Conservation (phyloP, 2,113 vertebrate genomes). For the Ellobius talpinus region DNA sequence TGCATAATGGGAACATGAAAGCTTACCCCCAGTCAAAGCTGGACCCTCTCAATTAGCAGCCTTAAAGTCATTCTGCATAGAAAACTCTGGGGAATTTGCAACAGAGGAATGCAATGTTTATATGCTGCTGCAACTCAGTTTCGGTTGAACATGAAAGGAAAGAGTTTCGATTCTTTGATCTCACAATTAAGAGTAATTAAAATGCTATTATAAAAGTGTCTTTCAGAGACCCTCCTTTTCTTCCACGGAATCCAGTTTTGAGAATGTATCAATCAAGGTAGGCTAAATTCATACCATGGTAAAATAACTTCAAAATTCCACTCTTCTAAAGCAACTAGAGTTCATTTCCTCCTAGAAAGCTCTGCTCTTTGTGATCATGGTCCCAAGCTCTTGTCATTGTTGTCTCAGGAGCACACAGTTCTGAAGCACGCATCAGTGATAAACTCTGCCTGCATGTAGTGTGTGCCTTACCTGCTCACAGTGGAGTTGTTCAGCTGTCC, state of each 20-base stretch:
- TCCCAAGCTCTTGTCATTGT: background rate
- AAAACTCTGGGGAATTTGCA: too few relatives aligned
- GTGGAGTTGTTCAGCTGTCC: background rate
- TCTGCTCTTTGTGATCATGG: background rate
- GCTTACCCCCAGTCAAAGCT: too few relatives aligned
- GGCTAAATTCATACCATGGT: background rate
- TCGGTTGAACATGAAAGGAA: background rate
- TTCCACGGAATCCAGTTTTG: background rate
- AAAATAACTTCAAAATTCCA: background rate
- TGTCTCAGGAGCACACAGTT: background rate
- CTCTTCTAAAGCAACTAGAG: background rate
- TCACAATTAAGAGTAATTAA: slow-evolving; percentile 22
- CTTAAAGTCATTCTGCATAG: too few relatives aligned
- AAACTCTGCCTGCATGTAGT: background rate
- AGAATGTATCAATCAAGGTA: background rate
- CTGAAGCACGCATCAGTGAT: background rate
- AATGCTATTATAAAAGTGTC: background rate
- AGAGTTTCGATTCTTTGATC: background rate
- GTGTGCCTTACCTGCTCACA: background rate
- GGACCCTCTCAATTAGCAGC: too few relatives aligned
- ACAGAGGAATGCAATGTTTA: background rate
- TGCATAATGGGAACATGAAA: too few relatives aligned
- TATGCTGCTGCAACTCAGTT: background rate
- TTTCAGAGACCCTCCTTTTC: background rate
- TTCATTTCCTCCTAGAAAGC: background rate